Percentiles rank a stretch among this genome's conserved stretches.
phyloP scores from a whole-genome alignment of 2,888 invertebrate species.

The Chrysodeixis includens region DNA sequence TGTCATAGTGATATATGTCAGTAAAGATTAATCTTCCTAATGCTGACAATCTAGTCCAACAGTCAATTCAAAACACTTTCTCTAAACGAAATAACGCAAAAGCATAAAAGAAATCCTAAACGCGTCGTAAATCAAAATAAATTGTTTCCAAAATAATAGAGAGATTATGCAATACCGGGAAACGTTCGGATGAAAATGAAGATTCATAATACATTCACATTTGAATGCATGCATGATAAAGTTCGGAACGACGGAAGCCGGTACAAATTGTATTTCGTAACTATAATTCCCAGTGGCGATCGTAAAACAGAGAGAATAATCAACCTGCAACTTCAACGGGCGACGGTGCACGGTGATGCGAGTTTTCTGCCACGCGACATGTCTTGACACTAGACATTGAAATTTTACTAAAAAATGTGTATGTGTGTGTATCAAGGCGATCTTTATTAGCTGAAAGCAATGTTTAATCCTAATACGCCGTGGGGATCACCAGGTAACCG shows the following conservation, averaged over 20 bases:
- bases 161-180: conserved; percentile 15
- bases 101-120: not conserved
- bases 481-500: too few species aligned
- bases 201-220: conserved; percentile 41
- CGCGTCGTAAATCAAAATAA: not conserved
- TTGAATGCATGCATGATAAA: conserved; percentile 53
- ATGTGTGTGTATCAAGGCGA: too few species aligned
- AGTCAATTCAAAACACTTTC: not conserved
- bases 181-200: conserved; percentile 10
- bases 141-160: conserved; percentile 12
- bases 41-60: not conserved
- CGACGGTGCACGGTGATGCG: not conserved
- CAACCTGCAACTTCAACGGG: conserved; percentile 27
- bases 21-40: too few species aligned
- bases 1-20: too few species aligned
- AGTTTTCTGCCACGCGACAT: not conserved
- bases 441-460: too few species aligned
- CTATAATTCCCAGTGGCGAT: conserved; percentile 53
- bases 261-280: conserved; percentile 57
- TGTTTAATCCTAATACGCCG: too few species aligned
- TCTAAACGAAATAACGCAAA: not conserved
- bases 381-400: not conserved
- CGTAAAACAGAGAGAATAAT: conserved; percentile 47
- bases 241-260: conserved; percentile 48
- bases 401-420: too few species aligned